Conservation (phyloP, 2,888 invertebrate species). For the Tromatobia lineatoria region DNA sequence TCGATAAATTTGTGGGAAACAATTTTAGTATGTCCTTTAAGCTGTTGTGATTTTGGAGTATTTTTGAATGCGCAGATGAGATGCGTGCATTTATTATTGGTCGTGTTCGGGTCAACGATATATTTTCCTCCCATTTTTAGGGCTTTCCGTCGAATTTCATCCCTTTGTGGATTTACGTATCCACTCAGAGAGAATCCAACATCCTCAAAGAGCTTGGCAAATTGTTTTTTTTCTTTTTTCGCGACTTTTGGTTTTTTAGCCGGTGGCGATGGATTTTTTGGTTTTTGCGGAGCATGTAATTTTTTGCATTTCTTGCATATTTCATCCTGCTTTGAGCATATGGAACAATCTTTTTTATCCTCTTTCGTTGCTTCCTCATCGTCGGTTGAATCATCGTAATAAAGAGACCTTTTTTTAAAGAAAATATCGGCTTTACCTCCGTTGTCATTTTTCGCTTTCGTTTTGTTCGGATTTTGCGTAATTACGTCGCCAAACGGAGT, state of each 20-base stretch:
- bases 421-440: background rate
- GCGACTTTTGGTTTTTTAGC: constrained; percentile 54
- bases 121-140: constrained; percentile 83
- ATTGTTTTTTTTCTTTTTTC: constrained; percentile 72
- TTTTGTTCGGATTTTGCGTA: constrained; percentile 53
- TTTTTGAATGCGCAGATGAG: constrained; percentile 83
- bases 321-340: constrained; percentile 74
- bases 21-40: constrained; percentile 80
- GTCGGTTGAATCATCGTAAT: constrained; percentile 28
- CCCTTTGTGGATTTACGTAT: constrained; percentile 83
- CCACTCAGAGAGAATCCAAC: constrained; percentile 82
- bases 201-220: constrained; percentile 78
- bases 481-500: constrained; percentile 81
- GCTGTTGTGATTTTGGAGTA: constrained; percentile 82
- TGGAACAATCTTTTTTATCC: constrained; percentile 70
- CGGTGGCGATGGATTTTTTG: constrained; percentile 26
- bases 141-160: constrained; percentile 81
- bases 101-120: constrained; percentile 80
- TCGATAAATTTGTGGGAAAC: constrained; percentile 81
- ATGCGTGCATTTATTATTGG: constrained; percentile 80
- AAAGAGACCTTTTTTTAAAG: constrained; percentile 68
- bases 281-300: constrained; percentile 67
- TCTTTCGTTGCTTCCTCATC: constrained; percentile 25
- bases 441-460: constrained; percentile 23
- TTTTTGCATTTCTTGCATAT: constrained; percentile 77